These are phyloP conservation scores for Iphiclides podalirius DNA, from an alignment of 2,888 invertebrate species.

Conservation along the genomic window DNA sequence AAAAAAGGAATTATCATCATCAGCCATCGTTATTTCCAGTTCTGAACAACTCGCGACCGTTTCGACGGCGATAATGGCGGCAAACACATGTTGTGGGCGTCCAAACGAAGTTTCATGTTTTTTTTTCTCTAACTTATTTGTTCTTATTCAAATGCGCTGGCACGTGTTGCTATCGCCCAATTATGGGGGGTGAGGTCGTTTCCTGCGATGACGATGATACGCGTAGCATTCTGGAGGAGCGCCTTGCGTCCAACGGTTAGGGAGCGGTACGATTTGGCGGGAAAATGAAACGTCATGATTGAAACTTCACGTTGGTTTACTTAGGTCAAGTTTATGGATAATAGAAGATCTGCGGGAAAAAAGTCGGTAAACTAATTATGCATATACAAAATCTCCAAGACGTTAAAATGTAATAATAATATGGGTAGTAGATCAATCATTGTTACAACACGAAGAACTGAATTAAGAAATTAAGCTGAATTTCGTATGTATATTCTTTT, in stretches of 20 bases:
- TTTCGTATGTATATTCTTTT: too few species aligned
- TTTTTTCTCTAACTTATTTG: constrained; percentile 33
- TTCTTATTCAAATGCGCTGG: constrained; percentile 43
- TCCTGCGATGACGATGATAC: constrained; percentile 73
- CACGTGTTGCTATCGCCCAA: constrained; percentile 51
- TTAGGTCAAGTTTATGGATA: too few species aligned
- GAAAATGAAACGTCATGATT: constrained; percentile 30
- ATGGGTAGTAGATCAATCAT: too few species aligned
- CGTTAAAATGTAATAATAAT: too few species aligned
- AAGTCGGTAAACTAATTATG: too few species aligned
- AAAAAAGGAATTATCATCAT: background rate
- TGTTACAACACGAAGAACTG: too few species aligned
- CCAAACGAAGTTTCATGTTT: constrained; percentile 30
- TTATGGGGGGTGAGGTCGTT: constrained; percentile 65
- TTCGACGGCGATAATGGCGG: background rate
- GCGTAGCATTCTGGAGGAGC: constrained; percentile 43
- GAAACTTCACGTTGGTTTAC: constrained; percentile 18
- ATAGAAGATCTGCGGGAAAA: too few species aligned
- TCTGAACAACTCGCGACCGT: constrained; percentile 4
- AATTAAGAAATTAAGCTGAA: too few species aligned
- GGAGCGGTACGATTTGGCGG: constrained; percentile 40
- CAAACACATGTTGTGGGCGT: constrained; percentile 43
- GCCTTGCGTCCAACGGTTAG: constrained; percentile 36
- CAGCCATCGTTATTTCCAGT: background rate
- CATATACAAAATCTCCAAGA: too few species aligned